Percentiles rank a stretch among this genome's conserved stretches.
phyloP scores from a whole-genome alignment of 2,113 vertebrate genomes.

The Hydrochoerus hydrochaeris region DNA sequence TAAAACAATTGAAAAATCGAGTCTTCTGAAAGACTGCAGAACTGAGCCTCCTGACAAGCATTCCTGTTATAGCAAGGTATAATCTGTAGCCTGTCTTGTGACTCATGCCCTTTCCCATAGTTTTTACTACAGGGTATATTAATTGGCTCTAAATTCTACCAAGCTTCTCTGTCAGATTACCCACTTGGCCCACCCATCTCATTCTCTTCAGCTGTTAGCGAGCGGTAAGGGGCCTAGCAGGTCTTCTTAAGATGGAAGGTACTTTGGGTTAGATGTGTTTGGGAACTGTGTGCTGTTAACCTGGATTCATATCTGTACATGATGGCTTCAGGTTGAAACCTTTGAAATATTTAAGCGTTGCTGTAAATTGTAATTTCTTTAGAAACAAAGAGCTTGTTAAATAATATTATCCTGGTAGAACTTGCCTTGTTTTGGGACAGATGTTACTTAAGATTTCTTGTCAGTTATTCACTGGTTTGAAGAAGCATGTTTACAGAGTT shows the following conservation, averaged over 20 bases:
- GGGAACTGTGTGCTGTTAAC: not conserved
- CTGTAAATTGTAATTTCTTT: constrained; percentile 5
- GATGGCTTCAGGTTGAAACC: not conserved
- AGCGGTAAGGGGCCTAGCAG: not conserved
- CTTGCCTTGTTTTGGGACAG: not conserved
- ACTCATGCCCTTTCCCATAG: not conserved
- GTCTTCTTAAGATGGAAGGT: not conserved
- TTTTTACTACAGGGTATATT: not conserved
- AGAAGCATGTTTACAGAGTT: not conserved
- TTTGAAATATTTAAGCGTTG: not conserved
- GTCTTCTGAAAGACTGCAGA: not conserved
- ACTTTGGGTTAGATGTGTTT: not conserved
- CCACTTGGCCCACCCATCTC: not conserved
- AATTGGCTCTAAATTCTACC: not conserved
- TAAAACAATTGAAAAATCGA: not conserved
- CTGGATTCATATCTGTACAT: not conserved
- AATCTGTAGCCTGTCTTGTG: not conserved
- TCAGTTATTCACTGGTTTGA: not conserved
- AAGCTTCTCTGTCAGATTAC: not conserved
- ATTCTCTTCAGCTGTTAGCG: not conserved
- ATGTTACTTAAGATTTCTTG: constrained; percentile 6
- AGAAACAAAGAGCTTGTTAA: constrained; percentile 26
- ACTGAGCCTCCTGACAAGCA: not conserved
- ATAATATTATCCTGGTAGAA: not conserved
- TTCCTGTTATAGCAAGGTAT: not conserved